Percentiles rank a stretch among this genome's conserved stretches.
Evolutionary conservation across 2,113 vertebrate genomes (phyloP).

Genomic region (Ranitomeya imitator): DNA sequence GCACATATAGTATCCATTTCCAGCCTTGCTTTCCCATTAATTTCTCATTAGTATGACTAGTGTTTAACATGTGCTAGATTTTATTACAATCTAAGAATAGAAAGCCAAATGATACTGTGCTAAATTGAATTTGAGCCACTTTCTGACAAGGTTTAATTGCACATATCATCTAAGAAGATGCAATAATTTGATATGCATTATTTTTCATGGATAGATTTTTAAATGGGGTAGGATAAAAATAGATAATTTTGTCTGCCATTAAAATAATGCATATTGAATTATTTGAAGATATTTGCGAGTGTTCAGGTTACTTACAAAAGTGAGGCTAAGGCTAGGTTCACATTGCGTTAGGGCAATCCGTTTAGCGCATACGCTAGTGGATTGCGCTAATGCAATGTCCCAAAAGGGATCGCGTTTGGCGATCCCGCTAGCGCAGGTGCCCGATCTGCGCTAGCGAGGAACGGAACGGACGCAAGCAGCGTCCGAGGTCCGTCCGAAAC

Average conservation of each 20-base stretch:
- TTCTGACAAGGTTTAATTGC: slow-evolving; percentile 22
- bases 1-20: slow-evolving; percentile 56
- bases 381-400: too few relatives aligned
- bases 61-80: slow-evolving; percentile 72
- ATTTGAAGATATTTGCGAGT: too few relatives aligned
- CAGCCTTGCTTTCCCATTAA: slow-evolving; percentile 73
- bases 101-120: slow-evolving; percentile 27
- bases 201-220: not conserved
- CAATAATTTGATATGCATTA: not conserved
- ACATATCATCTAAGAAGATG: not conserved
- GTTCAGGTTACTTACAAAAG: too few relatives aligned
- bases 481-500: too few relatives aligned
- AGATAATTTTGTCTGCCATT: not conserved
- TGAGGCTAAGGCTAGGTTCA: too few relatives aligned
- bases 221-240: not conserved
- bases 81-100: slow-evolving; percentile 37
- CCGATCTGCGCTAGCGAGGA: too few relatives aligned
- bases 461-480: too few relatives aligned
- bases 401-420: too few relatives aligned
- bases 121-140: slow-evolving; percentile 29
- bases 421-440: too few relatives aligned
- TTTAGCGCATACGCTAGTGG: too few relatives aligned
- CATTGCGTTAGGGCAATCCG: too few relatives aligned
- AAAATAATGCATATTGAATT: too few relatives aligned
- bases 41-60: slow-evolving; percentile 77